Conservation (phyloP, 2,113 vertebrate species). For the Heterochromis multidens region DNA sequence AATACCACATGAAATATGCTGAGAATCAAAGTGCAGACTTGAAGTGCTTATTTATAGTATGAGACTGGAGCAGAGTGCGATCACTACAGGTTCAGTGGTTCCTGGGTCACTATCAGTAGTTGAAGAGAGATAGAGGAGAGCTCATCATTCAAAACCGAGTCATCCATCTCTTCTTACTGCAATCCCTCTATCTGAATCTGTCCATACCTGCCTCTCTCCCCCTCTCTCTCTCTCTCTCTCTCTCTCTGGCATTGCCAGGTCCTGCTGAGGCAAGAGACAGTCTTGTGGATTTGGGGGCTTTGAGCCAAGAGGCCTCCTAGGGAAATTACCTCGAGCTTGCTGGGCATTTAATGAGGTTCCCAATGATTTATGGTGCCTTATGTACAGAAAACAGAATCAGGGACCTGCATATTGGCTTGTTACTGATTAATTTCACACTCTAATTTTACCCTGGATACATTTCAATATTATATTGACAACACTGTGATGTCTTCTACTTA, state of each 20-base stretch:
- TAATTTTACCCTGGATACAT: slow-evolving; percentile 54
- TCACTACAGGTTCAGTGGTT: neutral
- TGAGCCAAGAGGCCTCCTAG: slow-evolving; percentile 42
- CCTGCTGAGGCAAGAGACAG: slow-evolving; percentile 32
- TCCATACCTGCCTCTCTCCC: neutral
- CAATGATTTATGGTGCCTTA: slow-evolving; percentile 64
- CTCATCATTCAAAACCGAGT: slow-evolving; percentile 38
- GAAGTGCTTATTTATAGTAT: neutral
- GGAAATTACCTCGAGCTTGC: slow-evolving; percentile 57
- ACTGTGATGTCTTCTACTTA: slow-evolving; percentile 11
- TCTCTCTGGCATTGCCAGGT: slow-evolving; percentile 18
- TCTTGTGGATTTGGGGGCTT: slow-evolving; percentile 41
- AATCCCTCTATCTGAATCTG: slow-evolving; percentile 25
- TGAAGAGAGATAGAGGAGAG: slow-evolving; percentile 22
- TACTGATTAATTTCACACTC: slow-evolving; percentile 56
- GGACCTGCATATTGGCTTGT: slow-evolving; percentile 55
- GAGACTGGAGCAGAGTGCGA: slow-evolving; percentile 3
- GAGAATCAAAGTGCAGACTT: neutral
- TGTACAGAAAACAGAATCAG: slow-evolving; percentile 57
- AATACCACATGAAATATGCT: neutral
- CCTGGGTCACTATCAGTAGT: slow-evolving; percentile 23
- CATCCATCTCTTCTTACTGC: slow-evolving; percentile 33
- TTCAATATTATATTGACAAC: slow-evolving; percentile 54
- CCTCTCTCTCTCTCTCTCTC: neutral
- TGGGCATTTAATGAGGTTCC: slow-evolving; percentile 61